Base-by-base conservation (phyloP, 2,888 invertebrate genomes). In the Copidosoma aretas region DNA sequence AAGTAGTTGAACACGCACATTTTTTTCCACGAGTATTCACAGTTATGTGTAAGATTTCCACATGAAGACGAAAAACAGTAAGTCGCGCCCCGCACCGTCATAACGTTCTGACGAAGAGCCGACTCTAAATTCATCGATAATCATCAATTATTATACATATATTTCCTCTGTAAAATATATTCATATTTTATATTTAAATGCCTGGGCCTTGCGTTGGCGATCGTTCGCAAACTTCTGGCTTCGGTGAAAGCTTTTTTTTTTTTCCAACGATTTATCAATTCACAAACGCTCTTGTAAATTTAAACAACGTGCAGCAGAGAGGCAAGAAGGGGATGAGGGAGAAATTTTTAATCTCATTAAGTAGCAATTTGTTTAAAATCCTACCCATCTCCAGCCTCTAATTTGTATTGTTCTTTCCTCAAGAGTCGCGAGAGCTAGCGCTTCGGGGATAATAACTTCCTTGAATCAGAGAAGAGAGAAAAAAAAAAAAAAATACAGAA, bases 151-250 rank as follows among this genome's bases (percentile, higher is more conserved):
- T 71, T 75, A 65, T 65, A 75, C 72, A 32, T 75, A 75, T 76
- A 75, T 59, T 66, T 17, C 73, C 56, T 68, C 75, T 78, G 77
- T 78, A 78, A 78, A 78, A 78, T 75, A 75, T 77, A 80, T 64
- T 73, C 75, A 75, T 74, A 76, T 75, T 76, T 78, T 76, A 78
- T 76, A 73, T 71, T 68, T 8, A 74, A 46, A 46, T 12, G 64
- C 74, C 68, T 70, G 69, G 32, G 71, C 69, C 73, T 74, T 71
- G 32, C 8, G 73, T 71, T 62, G 71, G 64, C 51, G 43, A 61
- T 59, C 68, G 73, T 68, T 75, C 69, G 71, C 65, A 68, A 60
- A 70, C 53, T 69, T 69, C 60, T 49, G 41, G 67, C 68, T 57
- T 63, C 22, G 41, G 14, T 46, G 57, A 17, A 10, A 12, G 17